Percentiles rank a stretch among this genome's conserved stretches.
phyloP scores from a whole-genome alignment of 2,113 vertebrate genomes.

The Ctenomys sociabilis region DNA sequence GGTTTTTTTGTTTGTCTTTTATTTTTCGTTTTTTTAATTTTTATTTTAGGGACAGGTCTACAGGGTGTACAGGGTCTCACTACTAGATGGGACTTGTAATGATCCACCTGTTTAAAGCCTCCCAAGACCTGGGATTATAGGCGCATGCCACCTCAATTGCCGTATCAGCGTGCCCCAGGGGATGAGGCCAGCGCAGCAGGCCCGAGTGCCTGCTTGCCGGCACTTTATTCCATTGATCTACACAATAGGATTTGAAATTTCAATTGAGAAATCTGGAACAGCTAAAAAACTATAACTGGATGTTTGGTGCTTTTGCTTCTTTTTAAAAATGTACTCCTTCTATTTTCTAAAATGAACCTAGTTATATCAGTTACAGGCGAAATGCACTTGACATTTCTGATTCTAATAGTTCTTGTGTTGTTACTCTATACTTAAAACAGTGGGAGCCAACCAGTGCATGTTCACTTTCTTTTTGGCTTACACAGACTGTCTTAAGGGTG shows the following conservation, averaged over 20 bases:
- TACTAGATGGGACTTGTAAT: no score
- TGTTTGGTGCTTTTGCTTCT: neutral
- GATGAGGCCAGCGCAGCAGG: no score
- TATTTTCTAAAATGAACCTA: constrained; percentile 24
- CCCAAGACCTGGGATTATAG: no score
- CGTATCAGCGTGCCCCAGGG: no score
- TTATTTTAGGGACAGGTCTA: no score
- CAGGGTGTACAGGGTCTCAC: no score
- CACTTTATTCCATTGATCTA: no score
- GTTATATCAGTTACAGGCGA: neutral
- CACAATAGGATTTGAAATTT: neutral
- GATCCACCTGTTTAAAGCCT: no score
- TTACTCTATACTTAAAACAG: neutral
- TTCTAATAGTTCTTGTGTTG: neutral
- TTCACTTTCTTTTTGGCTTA: neutral
- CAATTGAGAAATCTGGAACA: neutral
- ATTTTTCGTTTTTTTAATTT: no score
- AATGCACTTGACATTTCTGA: neutral
- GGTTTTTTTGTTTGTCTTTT: neutral
- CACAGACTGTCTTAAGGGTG: no score
- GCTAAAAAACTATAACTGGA: neutral
- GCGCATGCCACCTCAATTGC: no score
- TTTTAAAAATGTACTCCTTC: neutral
- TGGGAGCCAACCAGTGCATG: neutral
- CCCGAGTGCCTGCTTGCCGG: no score